Conservation (phyloP, 1,140 invertebrate genomes). For the Dufourea novaeangliae region DNA sequence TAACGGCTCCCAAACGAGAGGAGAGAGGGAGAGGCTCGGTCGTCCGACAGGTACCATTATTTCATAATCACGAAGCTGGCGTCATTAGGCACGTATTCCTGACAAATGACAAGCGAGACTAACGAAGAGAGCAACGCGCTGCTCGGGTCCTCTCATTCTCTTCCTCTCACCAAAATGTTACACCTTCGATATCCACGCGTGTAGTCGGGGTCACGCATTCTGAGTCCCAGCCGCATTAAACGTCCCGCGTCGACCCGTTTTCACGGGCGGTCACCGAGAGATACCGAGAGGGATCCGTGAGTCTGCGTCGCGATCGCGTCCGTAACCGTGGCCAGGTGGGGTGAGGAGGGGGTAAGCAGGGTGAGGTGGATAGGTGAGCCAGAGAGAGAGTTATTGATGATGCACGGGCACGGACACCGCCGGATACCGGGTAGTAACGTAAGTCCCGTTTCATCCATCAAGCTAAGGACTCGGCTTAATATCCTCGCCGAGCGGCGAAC, state of each 20-base stretch:
- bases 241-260: constrained; percentile 15
- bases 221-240: constrained; percentile 39
- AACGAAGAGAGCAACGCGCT: constrained; percentile 23
- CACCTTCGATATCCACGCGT: constrained; percentile 22
- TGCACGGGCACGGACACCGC: constrained; percentile 65
- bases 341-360: not conserved
- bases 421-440: constrained; percentile 66
- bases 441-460: constrained; percentile 69
- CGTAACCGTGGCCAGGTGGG: constrained; percentile 7
- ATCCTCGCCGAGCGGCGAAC: constrained; percentile 61
- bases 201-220: constrained; percentile 23
- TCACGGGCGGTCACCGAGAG: not conserved
- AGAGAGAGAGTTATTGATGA: constrained; percentile 66
- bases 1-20: constrained; percentile 28
- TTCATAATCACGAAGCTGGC: constrained; percentile 52
- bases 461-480: constrained; percentile 68
- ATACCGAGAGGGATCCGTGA: not conserved
- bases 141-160: no score
- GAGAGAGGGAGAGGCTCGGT: not conserved
- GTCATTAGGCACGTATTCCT: constrained; percentile 51
- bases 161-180: constrained; percentile 31
- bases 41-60: constrained; percentile 52
- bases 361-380: constrained; percentile 13
- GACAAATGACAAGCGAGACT: constrained; percentile 55
- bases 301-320: constrained; percentile 24